Base-by-base conservation (phyloP, 2,888 invertebrate species). In the Actias luna region DNA sequence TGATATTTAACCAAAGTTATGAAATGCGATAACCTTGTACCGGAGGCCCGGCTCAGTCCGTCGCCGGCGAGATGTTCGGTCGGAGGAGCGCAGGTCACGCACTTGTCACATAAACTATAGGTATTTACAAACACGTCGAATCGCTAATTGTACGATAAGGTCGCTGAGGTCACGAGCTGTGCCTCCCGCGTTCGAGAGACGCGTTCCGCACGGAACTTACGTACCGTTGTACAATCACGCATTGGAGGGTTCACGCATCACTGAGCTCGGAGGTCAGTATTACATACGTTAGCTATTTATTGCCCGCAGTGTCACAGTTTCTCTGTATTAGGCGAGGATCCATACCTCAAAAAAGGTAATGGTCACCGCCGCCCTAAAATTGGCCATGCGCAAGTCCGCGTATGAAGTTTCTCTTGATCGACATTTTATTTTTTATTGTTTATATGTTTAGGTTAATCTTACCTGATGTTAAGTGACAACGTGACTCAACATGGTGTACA, bases 101-200 rank as follows among this genome's bases (percentile, higher is more conserved):
- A 46, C 46, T 46, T 46, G 22, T 46, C 46, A 46, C 22, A 46
- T 18, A 46, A 46, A 2, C 46, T 10, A 18, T 22, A 1, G 10
- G 22, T 46, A 46, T 46, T 46, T 46, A 46, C 46, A 22, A 46
- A 46, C 46, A 46, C 46, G 22, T 46, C 46, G 10, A 46, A 46
- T 2, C 12, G 22, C 46, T 46, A 46, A 46, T 46, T 46, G 12
- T 8, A 46, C 22, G 46, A 46, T 46, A 46, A 46, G 46, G 46
- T 46, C 46, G 12, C 22, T 46, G 46, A 46, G 46, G 22, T 46
- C 46, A 22, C 22, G 22, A 18, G 22, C 46, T 22, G 18, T n/a
- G n/a, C n/a, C n/a, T n/a, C 8, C 46, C 46, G 10, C 46, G n/a
- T n/a, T n/a, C n/a, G 39, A 39, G n/a, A 39, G 39, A 16, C n/a